These are phyloP conservation scores for zebrafish (Danio rerio) DNA, from an alignment of 2,113 vertebrate species.

Conservation along the genomic window DNA sequence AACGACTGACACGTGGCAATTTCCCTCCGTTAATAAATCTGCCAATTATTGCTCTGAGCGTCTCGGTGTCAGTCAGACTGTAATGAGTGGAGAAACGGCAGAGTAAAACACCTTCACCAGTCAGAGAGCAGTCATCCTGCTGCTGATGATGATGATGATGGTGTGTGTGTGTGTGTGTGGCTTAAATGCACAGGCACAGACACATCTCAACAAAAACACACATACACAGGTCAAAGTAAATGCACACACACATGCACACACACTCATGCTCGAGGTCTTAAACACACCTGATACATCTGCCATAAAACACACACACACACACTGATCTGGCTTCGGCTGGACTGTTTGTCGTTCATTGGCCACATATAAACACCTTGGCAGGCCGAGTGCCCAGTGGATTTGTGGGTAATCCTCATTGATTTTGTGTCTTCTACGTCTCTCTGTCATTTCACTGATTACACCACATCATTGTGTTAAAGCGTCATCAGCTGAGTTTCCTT, in stretches of 20 bases:
- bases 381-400: constrained; percentile 48
- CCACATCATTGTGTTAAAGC: constrained; percentile 20
- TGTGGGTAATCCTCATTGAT: constrained; percentile 57
- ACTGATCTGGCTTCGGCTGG: constrained; percentile 38
- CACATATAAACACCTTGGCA: constrained; percentile 54
- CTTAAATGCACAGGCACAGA: too few species aligned
- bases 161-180: too few species aligned
- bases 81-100: constrained; percentile 77
- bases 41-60: constrained; percentile 91
- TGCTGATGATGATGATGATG: too few species aligned
- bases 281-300: too few species aligned
- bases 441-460: constrained; percentile 32
- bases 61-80: constrained; percentile 86
- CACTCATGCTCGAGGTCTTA: too few species aligned
- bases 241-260: too few species aligned
- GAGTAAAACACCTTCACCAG: not conserved
- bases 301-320: too few species aligned
- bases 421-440: constrained; percentile 23
- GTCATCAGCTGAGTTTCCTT: not conserved
- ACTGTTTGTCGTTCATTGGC: constrained; percentile 52
- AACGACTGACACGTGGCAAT: constrained; percentile 86
- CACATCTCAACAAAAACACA: too few species aligned
- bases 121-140: too few species aligned
- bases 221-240: too few species aligned
- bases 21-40: constrained; percentile 89